These are phyloP conservation scores for Pterobdella sp. DNA, from an alignment of 2,888 invertebrate species.

Conservation along the genomic window DNA sequence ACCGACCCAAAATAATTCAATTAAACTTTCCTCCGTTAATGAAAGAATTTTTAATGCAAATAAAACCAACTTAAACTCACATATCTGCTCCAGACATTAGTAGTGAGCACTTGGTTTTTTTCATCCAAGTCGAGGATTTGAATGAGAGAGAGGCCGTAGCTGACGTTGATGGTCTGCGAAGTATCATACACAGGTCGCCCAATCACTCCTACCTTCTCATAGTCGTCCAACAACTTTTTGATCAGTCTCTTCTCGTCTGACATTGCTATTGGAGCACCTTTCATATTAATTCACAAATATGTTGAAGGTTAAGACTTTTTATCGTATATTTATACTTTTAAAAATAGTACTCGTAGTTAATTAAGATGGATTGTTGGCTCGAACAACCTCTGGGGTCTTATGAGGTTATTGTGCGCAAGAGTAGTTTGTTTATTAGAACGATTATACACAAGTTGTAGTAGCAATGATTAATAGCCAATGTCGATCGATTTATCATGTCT, in stretches of 20 bases:
- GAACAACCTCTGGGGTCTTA: no score
- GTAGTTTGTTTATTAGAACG: no score
- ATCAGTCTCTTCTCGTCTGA: slow-evolving; percentile 50
- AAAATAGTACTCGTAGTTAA: no score
- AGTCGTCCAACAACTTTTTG: slow-evolving; percentile 45
- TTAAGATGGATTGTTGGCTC: no score
- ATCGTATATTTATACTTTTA: no score
- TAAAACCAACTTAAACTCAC: slow-evolving; percentile 40
- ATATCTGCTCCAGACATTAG: slow-evolving; percentile 50
- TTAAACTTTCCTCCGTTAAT: no score
- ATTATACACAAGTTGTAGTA: no score
- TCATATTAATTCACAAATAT: no score
- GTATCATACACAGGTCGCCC: slow-evolving; percentile 49
- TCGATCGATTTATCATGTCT: no score
- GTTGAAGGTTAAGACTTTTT: no score
- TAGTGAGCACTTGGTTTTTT: slow-evolving; percentile 50
- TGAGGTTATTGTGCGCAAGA: no score
- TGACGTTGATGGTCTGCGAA: slow-evolving; percentile 44
- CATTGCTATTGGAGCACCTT: slow-evolving; percentile 41
- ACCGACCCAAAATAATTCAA: not conserved
- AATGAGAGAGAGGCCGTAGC: slow-evolving; percentile 49
- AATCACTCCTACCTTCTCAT: slow-evolving; percentile 45
- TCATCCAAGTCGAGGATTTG: slow-evolving; percentile 52
- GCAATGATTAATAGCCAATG: no score
- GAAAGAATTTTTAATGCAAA: not conserved